Evolutionary conservation across 1,140 invertebrate genomes (phyloP).

Genomic region (Pachypeltis micranthus): DNA sequence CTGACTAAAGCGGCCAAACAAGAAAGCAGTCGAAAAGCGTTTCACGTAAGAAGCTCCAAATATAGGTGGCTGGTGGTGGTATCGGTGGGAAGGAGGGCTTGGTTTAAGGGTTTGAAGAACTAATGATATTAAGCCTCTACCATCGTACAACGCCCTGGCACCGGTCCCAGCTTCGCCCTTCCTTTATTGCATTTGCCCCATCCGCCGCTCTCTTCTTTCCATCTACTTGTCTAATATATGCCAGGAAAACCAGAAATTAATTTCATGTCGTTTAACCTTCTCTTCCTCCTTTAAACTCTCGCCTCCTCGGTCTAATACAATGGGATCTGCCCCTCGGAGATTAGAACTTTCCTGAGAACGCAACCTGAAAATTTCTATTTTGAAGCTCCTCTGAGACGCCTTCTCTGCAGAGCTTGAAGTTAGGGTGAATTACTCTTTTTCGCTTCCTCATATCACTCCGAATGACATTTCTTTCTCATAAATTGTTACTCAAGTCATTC

Average conservation of each 20-base stretch:
- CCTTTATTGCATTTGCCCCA: not conserved
- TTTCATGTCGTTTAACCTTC: slow-evolving; percentile 1
- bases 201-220: not conserved
- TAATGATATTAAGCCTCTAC: slow-evolving; percentile 4
- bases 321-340: not conserved
- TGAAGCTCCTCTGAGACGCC: not conserved
- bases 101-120: slow-evolving; percentile 8
- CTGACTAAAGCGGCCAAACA: no score
- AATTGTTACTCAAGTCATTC: no score
- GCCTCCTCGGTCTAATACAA: not conserved
- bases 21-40: no score
- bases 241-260: slow-evolving; percentile 9
- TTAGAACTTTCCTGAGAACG: not conserved
- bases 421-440: no score
- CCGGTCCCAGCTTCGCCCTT: not conserved
- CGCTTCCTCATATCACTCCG: no score
- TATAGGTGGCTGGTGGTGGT: not conserved
- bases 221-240: slow-evolving; percentile 7
- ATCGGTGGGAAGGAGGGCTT: not conserved
- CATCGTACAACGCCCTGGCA: slow-evolving; percentile 2
- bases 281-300: not conserved
- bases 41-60: no score
- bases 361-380: not conserved
- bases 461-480: no score
- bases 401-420: not conserved